Conservation (phyloP, 2,797 vertebrate genomes). For the Acanthurus lineatus region DNA sequence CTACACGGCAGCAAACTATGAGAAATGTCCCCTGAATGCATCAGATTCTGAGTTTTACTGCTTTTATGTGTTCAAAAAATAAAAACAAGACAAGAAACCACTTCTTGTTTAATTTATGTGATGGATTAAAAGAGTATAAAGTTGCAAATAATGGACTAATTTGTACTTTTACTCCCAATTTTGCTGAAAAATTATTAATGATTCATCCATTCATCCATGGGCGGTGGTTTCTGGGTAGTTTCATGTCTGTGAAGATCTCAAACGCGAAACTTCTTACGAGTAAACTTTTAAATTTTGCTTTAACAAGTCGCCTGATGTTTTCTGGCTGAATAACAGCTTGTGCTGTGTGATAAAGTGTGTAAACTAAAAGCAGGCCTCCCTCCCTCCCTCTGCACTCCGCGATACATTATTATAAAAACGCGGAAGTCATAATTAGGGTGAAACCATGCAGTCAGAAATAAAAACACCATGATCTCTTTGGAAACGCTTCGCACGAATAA, state of each 20-base stretch:
- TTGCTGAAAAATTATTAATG: background rate
- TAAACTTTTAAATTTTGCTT: background rate
- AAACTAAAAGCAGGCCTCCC: slow-evolving; percentile 16
- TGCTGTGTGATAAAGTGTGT: no score
- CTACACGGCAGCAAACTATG: background rate
- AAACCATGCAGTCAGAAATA: slow-evolving; percentile 67
- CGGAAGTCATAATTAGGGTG: slow-evolving; percentile 78
- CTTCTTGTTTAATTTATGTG: background rate
- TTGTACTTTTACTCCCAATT: background rate
- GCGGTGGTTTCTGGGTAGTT: slow-evolving; percentile 16
- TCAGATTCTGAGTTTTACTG: background rate
- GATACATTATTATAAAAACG: slow-evolving; percentile 62
- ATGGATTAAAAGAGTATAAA: background rate
- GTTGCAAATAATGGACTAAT: background rate
- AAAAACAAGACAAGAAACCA: rapidly evolving
- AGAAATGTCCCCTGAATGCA: rapidly evolving
- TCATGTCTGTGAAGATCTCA: background rate
- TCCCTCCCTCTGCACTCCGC: background rate
- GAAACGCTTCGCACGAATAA: background rate
- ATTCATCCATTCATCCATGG: background rate
- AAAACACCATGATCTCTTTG: background rate
- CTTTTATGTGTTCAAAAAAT: background rate
- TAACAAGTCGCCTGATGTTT: no score
- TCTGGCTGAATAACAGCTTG: no score
- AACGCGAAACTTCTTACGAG: background rate